Base-by-base conservation (phyloP, 2,888 invertebrate genomes). In the Eristalis tenax region DNA sequence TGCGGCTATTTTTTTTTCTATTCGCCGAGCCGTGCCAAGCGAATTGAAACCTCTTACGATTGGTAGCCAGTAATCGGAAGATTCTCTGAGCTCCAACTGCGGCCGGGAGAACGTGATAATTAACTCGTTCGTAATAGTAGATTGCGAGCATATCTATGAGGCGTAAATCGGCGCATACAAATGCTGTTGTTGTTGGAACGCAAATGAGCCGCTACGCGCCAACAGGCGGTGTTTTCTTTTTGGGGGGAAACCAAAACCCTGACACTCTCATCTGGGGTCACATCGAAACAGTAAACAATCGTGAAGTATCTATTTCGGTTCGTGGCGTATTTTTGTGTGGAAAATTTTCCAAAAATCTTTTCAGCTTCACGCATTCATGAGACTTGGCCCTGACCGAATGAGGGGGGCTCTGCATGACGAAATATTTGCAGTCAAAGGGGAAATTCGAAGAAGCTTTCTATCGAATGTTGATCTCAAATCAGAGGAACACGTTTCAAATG, bases 21-120 rank as follows among this genome's bases (percentile, higher is more conserved):
- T 8, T 32, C 32, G 32, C 32, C 32, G 32, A 8, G 32, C 38
- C 15, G n/a, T 15, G 43, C n/a, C 43, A 4, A 8, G 18, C 50
- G 18, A 18, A 1, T 50, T 59, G 57, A 73, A 79, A 66, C 79
- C 73, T 79, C 79, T 73, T 61, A 50, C 65, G 71, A 73, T 66
- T 28, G 50, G 40, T 71, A 40, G 35, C 38, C 26, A 63, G 35
- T 23, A 69, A 77, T 61, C 61, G 38, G 26, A 13, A 43, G 76
- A 68, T 76, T 61, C 18, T 22, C 28, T 28, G 50, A n/a, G 50
- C 50, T 74, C 40, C 66, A 66, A 59, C 66, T 59, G 66, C 59
- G 23, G n/a, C 23, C 15, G 43, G 43, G 8, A 18, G 50, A 50
- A 50, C 50, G 50, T 73, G 71, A 63, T 63, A 35, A 75, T 66